Conservation (phyloP, 2,797 vertebrate species). For the Eidolon dupreanum region DNA sequence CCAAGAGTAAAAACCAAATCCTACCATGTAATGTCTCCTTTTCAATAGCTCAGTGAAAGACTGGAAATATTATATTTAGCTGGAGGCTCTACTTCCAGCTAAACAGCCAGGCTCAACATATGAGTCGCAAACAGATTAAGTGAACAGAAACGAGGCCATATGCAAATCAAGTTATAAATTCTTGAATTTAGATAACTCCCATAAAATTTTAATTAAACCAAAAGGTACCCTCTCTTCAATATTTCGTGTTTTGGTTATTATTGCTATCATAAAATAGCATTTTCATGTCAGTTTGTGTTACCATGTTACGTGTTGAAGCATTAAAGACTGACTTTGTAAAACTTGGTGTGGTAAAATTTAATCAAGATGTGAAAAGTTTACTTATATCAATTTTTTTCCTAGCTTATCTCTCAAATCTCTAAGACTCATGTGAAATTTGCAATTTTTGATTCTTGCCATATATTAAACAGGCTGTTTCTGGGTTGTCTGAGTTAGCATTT, state of each 20-base stretch:
- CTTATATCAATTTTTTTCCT: not conserved
- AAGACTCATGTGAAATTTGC: not conserved
- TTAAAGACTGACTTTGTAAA: not conserved
- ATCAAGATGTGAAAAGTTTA: not conserved
- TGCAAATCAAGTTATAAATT: not conserved
- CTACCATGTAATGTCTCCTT: not conserved
- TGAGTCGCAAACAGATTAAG: not conserved
- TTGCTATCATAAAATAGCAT: not conserved
- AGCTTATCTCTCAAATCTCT: not conserved
- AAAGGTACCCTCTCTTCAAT: not conserved
- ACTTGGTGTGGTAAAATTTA: not conserved
- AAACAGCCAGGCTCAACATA: not conserved
- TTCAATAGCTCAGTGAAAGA: not conserved
- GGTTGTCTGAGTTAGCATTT: not conserved
- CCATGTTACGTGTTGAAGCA: not conserved
- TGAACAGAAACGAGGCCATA: not conserved
- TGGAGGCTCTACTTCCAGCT: not conserved
- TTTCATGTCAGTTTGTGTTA: not conserved
- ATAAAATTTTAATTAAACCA: not conserved
- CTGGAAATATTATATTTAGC: not conserved
- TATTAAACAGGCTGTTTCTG: not conserved
- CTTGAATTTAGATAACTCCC: not conserved
- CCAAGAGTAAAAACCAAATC: not conserved
- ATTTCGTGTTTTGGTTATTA: not conserved
- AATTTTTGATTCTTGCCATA: constrained; percentile 11